Conservation (phyloP, 2,113 vertebrate species). For the Syngnathoides biaculeatus region DNA sequence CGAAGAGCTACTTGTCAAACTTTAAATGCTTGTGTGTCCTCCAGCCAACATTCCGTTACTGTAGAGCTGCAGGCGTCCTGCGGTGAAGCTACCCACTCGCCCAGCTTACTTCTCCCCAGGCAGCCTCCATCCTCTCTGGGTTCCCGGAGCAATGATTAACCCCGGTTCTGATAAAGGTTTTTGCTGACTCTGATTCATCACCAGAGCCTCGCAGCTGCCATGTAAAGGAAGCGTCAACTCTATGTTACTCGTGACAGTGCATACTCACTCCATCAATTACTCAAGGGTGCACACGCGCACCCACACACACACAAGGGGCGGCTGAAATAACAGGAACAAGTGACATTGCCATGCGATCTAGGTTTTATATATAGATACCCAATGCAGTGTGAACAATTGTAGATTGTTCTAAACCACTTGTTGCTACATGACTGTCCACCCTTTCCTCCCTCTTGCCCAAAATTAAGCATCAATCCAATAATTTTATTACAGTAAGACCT, state of each 20-base stretch:
- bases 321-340: conserved; percentile 13
- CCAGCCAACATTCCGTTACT: conserved; percentile 46
- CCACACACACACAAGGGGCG: conserved; percentile 2
- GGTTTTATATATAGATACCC: background rate
- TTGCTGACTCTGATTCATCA: conserved; percentile 79
- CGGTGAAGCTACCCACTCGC: conserved; percentile 55
- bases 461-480: background rate
- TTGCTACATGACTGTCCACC: background rate
- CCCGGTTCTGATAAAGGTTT: conserved; percentile 72
- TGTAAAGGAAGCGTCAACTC: conserved; percentile 78
- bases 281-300: conserved; percentile 10
- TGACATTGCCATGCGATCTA: background rate
- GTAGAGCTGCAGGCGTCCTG: conserved; percentile 44
- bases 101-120: conserved; percentile 55
- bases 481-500: background rate
- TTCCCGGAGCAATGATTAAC: conserved; percentile 78
- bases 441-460: no score
- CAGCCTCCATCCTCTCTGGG: conserved; percentile 56
- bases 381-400: background rate
- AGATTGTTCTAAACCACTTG: background rate
- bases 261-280: conserved; percentile 68
- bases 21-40: conserved; percentile 13
- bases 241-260: conserved; percentile 62
- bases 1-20: conserved; percentile 6
- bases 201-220: conserved; percentile 73